These are phyloP conservation scores for Rhynchophorus ferrugineus DNA, from an alignment of 1,140 invertebrate genomes.

Conservation along the genomic window DNA sequence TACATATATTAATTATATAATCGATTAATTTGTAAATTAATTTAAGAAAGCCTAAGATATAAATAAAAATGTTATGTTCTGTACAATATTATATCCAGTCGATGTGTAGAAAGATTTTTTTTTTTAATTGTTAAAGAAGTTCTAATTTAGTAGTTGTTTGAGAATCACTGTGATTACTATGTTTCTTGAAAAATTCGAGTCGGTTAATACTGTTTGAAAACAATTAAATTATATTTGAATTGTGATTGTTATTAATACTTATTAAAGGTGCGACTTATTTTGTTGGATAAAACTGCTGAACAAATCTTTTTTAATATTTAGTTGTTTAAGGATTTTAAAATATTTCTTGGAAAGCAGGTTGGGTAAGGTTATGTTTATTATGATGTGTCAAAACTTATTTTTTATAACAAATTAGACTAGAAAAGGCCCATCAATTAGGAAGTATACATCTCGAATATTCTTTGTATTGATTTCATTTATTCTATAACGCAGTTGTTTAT, in stretches of 20 bases:
- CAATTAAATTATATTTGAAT: not conserved
- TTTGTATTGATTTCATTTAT: not conserved
- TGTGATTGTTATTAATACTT: not conserved
- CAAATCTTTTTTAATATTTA: not conserved
- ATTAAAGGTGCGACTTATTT: not conserved
- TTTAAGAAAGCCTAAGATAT: too few relatives aligned
- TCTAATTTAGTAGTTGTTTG: not conserved
- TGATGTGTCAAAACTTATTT: not conserved
- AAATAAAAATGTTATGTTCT: too few relatives aligned
- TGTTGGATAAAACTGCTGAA: not conserved
- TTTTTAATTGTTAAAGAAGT: too few relatives aligned
- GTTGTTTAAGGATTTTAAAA: not conserved
- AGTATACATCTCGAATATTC: not conserved
- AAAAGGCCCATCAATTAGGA: not conserved
- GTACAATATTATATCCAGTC: too few relatives aligned
- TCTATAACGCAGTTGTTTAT: slow-evolving; percentile 1
- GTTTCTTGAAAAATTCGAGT: not conserved
- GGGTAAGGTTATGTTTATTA: slow-evolving; percentile 20
- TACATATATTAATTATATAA: too few relatives aligned
- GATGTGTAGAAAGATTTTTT: too few relatives aligned
- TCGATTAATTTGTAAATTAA: too few relatives aligned
- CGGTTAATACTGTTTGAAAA: not conserved
- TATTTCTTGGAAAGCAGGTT: slow-evolving; percentile 24
- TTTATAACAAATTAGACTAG: not conserved
- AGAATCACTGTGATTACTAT: not conserved